A percentile compares a stretch with the other conserved stretches of the same genome.
phyloP scores from a whole-genome alignment of 2,797 vertebrate genomes.

The Clarias platycephalus region DNA sequence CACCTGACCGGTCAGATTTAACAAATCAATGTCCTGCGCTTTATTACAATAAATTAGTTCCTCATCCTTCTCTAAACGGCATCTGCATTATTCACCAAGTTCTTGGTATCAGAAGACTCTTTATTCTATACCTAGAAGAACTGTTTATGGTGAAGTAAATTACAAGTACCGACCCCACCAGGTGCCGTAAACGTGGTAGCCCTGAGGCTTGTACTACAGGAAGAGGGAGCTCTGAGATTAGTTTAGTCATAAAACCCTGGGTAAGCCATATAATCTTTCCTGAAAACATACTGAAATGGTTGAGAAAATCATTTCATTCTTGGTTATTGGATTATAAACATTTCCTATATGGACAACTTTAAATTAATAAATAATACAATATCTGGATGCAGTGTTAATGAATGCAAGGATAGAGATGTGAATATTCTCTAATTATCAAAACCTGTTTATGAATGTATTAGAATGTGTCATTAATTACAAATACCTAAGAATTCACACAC shows the following conservation, averaged over 20 bases:
- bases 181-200: neutral
- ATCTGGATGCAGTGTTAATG: neutral
- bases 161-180: neutral
- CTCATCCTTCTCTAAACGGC: no score
- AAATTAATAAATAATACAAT: neutral
- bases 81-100: no score
- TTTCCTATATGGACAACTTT: neutral
- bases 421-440: no score
- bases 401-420: neutral
- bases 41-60: no score
- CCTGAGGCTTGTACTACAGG: neutral
- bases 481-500: neutral
- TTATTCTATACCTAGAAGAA: neutral
- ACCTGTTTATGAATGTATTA: neutral
- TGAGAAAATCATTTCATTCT: neutral
- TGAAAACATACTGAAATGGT: neutral
- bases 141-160: neutral
- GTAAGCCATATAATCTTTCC: neutral
- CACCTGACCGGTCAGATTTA: no score
- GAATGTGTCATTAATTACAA: neutral
- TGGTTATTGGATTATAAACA: neutral
- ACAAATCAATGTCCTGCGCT: no score
- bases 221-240: neutral
- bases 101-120: no score
- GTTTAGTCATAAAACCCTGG: neutral